Percentiles rank a stretch among this genome's conserved stretches.
These are phyloP conservation scores for Magallana nippona DNA, from an alignment of 2,888 invertebrate species.

Conservation along the genomic window DNA sequence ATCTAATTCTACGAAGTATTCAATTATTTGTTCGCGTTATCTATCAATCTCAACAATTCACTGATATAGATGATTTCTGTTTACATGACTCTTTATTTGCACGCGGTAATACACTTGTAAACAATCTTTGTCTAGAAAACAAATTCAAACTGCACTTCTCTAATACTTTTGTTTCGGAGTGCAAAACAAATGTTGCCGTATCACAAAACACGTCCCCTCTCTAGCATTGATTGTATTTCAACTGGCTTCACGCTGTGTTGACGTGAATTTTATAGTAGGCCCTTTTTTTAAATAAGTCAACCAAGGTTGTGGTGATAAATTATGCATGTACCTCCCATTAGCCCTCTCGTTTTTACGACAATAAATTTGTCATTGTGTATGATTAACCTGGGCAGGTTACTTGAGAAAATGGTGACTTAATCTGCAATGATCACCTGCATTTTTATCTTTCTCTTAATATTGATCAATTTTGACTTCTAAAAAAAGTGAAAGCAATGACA, in stretches of 20 bases:
- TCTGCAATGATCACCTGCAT: not conserved
- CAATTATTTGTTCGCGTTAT: not conserved
- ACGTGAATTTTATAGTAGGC: not conserved
- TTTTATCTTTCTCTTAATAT: not conserved
- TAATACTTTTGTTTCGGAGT: constrained; percentile 4
- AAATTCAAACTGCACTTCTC: not conserved
- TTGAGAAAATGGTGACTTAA: not conserved
- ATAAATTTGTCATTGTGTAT: constrained; percentile 22
- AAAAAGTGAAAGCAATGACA: not conserved
- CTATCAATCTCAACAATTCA: not conserved
- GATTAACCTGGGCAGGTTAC: constrained; percentile 3
- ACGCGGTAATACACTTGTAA: not conserved
- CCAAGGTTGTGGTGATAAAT: constrained; percentile 9
- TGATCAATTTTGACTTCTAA: not conserved
- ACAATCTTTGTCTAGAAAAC: not conserved
- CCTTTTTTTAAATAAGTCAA: constrained; percentile 8
- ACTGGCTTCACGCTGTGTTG: constrained; percentile 6
- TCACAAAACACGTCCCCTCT: not conserved
- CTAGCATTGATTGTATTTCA: not conserved
- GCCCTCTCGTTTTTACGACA: constrained; percentile 3
- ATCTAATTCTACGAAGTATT: constrained; percentile 3
- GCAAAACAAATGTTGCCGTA: not conserved
- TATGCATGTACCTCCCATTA: constrained; percentile 23
- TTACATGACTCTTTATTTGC: constrained; percentile 3
- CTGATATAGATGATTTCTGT: not conserved